Evolutionary conservation across 2,888 invertebrate species (phyloP), one percentile per base, ranked within the genome.

Genomic region (Campoplex nolae): DNA sequence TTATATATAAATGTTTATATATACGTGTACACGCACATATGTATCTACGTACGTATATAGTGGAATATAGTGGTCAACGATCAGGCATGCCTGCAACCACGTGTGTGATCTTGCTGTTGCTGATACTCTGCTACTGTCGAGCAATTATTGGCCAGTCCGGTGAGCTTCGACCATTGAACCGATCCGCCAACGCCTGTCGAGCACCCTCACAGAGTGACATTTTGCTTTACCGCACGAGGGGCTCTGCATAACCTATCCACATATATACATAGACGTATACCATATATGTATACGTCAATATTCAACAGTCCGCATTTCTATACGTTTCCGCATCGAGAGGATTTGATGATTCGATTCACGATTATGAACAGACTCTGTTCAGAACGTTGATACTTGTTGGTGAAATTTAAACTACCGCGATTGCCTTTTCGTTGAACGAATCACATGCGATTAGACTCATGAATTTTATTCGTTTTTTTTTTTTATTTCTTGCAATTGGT

Each of bases 181-280:
- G 85, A 82, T 83, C 71, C 85, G 79, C 87, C 85, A 87, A 87
- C 87, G 87, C 87, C 87, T 87, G 87, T 87, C 87, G 87, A 87
- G 87, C 71, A 85, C 84, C 84, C 87, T 87, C 79, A 75, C 70
- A 76, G 82, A 87, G 82, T 85, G 85, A 87, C 87, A 87, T 84
- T 87, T 87, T 85, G 84, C 87, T 87, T 79, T 85, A 83, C 87
- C 87, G 68, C 74, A 74, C 54, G 71, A 84, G 84, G 83, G 85
- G 54, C 71, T 87, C 84, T 35, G 42, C 58, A 48, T 35, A 67
- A 51, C 62, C 62, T 54, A 65, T 54, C 35, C 56, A 58, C 68
- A 65, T 65, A 48, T 67, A 74, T 68, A 48, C 38, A 18, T 73
- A 8, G 28, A 68, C 70, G 45, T 7, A 45, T 38, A 38, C 7